Base-by-base conservation (phyloP, 2,797 vertebrate species). In the Oophaga sylvatica region DNA sequence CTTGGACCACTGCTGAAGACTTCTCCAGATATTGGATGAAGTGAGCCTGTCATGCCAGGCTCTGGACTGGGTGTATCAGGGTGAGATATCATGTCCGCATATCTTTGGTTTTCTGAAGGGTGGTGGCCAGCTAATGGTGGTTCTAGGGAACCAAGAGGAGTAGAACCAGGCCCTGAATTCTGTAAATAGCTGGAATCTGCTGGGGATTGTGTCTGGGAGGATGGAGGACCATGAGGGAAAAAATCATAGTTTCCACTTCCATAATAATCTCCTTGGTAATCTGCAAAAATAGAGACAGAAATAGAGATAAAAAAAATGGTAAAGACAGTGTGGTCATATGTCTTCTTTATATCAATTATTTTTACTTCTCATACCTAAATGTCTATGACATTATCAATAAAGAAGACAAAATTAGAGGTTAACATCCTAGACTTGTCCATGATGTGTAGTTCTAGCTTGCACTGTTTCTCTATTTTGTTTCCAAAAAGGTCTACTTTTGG, bases 81-180 rank as follows among this genome's bases (percentile, higher is more conserved):
- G 62, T 97, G 98, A 77, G 97, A 98, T 93, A 98, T 98, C 97
- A 98, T 98, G 96, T 99, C 97, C 93, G 97, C 97, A 95, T 98
- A 99, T 94, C 98, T 96, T 96, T 97, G 97, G 96, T 98, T 98
- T 88, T 99, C 98, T 87, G 96, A 95, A 3, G 96, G 94, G 92
- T 98, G 97, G 90, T 97, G 97, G 87, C 95, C 97, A 0, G 96
- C 93, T 82, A 96, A 89, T 73, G 96, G 95, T 41, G 97, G 95
- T 92, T 98, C 98, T 93, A 98, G 95, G 26, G 95, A 93, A 63
- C 97, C 97, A 87, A 95, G 93, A 67, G 94, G 94, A 35, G 94
- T 95, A 59, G 94, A 95, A 89, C 94, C 94, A 0, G 97, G 96
- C 59, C 97, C 97, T 13, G 97, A 96, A 92, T 96, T 96, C 77